These are phyloP conservation scores for Thalassarche chlororhynchos DNA, from an alignment of 2,113 vertebrate genomes.

Conservation along the genomic window DNA sequence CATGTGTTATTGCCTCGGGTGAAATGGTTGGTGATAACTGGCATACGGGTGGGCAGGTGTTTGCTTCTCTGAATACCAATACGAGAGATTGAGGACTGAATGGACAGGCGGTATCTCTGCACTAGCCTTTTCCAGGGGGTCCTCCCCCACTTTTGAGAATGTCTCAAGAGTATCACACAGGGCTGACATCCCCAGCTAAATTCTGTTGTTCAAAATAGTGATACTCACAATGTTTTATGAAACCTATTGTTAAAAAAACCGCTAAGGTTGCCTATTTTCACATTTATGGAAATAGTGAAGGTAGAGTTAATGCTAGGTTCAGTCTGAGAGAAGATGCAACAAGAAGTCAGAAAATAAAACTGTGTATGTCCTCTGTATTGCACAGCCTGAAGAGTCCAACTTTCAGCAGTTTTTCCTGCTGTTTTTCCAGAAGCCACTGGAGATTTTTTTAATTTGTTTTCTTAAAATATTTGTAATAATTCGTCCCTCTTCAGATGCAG, in stretches of 20 bases:
- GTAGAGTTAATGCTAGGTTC: background rate
- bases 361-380: background rate
- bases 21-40: background rate
- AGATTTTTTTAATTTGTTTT: slow-evolving; percentile 10
- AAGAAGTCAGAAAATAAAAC: background rate
- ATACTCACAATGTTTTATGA: background rate
- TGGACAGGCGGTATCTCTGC: background rate
- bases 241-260: background rate
- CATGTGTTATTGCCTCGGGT: accelerated
- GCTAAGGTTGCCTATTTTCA: background rate
- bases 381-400: background rate
- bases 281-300: background rate
- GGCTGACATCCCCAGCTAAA: background rate
- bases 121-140: background rate
- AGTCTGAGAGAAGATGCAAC: background rate
- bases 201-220: background rate
- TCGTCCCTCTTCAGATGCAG: background rate
- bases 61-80: background rate
- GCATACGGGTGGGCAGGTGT: accelerated
- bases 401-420: background rate
- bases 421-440: background rate
- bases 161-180: background rate
- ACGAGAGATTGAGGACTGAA: background rate
- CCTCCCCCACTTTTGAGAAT: background rate
- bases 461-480: background rate